Percentiles rank a stretch among this genome's conserved stretches.
phyloP scores from a whole-genome alignment of 1,140 invertebrate genomes.

The Drosophila mojavensis region DNA sequence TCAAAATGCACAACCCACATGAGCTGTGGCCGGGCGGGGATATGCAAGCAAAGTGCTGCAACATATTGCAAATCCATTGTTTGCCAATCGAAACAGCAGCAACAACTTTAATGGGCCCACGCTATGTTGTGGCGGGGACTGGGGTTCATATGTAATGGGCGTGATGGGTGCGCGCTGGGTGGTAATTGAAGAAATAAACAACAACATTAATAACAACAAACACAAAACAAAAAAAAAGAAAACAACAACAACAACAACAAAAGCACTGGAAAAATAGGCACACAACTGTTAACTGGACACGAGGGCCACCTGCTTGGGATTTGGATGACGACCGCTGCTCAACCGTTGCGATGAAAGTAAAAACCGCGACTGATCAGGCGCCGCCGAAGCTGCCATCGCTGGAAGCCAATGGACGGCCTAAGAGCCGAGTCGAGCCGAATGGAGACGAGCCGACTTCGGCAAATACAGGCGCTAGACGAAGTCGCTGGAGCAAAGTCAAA shows the following conservation, averaged over 20 bases:
- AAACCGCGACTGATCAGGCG: constrained; percentile 83
- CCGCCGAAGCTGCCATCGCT: constrained; percentile 55
- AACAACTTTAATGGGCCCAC: constrained; percentile 28
- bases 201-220: constrained; percentile 29
- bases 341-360: constrained; percentile 83
- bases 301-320: constrained; percentile 14
- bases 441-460: neutral
- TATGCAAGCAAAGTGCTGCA: constrained; percentile 30
- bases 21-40: neutral
- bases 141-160: neutral
- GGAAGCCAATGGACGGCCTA: constrained; percentile 56
- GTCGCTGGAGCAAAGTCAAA: neutral
- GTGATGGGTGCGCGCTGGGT: constrained; percentile 31
- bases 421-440: constrained; percentile 30
- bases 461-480: neutral
- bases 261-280: constrained; percentile 23
- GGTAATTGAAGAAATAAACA: constrained; percentile 67
- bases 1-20: neutral
- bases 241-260: neutral
- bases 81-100: constrained; percentile 30
- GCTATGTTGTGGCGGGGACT: constrained; percentile 3
- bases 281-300: constrained; percentile 40
- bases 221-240: constrained; percentile 41
- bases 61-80: constrained; percentile 55
- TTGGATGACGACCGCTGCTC: constrained; percentile 38